phyloP scores from a whole-genome alignment of 2,888 invertebrate species.

The Ormyrus nitidulus region DNA sequence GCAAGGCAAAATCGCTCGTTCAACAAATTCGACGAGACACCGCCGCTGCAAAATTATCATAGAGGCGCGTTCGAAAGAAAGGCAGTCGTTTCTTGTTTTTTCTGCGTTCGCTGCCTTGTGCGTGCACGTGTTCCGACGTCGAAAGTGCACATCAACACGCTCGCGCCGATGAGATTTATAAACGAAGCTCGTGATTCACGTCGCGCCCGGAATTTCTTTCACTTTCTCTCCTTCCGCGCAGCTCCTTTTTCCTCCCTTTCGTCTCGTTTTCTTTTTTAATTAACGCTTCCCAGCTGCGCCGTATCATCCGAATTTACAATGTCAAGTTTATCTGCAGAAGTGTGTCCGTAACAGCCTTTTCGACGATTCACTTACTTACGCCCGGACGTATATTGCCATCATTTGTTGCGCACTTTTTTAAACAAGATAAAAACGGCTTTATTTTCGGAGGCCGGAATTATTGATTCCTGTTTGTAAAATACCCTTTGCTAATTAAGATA shows the following conservation, averaged over 20 bases:
- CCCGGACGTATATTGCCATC: neutral
- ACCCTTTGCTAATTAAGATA: no score
- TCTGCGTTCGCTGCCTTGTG: neutral
- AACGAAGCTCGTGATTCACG: conserved; percentile 40
- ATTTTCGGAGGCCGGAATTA: neutral
- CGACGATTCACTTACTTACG: conserved; percentile 13
- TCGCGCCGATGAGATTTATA: conserved; percentile 33
- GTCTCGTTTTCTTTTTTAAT: neutral
- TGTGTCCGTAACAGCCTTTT: neutral
- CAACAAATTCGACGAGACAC: neutral
- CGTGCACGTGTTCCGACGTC: neutral
- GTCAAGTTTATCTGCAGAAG: conserved; percentile 17
- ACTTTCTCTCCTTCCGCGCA: conserved; percentile 11
- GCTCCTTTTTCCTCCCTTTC: neutral
- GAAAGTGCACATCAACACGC: conserved; percentile 39
- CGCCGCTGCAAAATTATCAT: neutral
- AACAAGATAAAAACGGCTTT: conserved; percentile 11
- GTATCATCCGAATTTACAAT: conserved; percentile 21
- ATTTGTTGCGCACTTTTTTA: conserved; percentile 8
- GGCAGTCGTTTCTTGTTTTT: conserved; percentile 11
- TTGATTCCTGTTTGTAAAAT: no score
- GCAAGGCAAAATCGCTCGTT: neutral
- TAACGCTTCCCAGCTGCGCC: neutral
- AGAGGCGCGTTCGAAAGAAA: conserved; percentile 9
- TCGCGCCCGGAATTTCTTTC: conserved; percentile 11